Base-by-base conservation (phyloP, 2,113 vertebrate species). In the Odontesthes bonariensis region DNA sequence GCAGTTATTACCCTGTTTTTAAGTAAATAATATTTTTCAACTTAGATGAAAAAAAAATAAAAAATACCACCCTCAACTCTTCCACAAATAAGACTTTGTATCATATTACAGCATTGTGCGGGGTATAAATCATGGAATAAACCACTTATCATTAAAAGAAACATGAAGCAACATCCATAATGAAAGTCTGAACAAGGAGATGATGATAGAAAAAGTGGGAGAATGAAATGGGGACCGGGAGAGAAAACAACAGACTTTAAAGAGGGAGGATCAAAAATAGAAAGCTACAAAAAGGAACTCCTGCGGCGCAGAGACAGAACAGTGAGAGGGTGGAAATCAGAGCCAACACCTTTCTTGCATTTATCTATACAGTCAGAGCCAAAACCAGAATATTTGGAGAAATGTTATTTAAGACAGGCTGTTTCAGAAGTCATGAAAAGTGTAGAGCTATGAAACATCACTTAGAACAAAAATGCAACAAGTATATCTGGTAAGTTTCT, bases 301-400 rank as follows among this genome's bases (percentile, higher is more conserved):
- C 56, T 27, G 57, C 66, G 52, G 61, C 53, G 63, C 57, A 32
- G 38, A 64, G 55, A 35, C 11, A 27, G 60, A 69, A 11, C 2
- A 31, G 67, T 32, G 56, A 62, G 77, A 51, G 70, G 31, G 61
- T 58, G 17, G 60, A 72, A 74, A 78, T 69, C 63, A 55, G 67
- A 78, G 59, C 35, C 62, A 65, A 47, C 60, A 73, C 72, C 56
- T 58, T 74, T 46, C 56, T 40, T 44, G 12, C 7, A 14, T 4
- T 31, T 17, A 47, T 6, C 60, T 32, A 8, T 67, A 44, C 51
- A 35, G 2, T 38, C 27, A 5, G 22, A 68, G 35, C 4, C 35
- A 27, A 49, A 40, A 23, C 9, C 14, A 42, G 20, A 56, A 17
- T 10, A 10, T 63, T 71, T 54, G 16, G 17, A 59, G 60, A 12